These are phyloP conservation scores for Epinephelus malabaricus DNA, from an alignment of 2,797 vertebrate species.

Conservation along the genomic window DNA sequence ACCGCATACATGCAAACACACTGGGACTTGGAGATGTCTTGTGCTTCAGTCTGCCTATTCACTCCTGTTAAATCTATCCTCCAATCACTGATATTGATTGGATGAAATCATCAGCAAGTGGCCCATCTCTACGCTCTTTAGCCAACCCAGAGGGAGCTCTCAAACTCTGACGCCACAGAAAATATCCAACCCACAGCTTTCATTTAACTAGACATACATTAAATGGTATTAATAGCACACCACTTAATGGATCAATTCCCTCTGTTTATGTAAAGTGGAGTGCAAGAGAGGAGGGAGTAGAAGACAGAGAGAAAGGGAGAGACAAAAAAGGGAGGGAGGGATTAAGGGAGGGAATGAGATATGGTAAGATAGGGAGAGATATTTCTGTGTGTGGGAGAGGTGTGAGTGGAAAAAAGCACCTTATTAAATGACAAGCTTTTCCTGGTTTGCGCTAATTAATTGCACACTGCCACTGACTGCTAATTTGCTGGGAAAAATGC, in stretches of 20 bases:
- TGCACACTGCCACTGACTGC: constrained; percentile 91
- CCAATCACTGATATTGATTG: constrained; percentile 85
- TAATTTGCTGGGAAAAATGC: constrained; percentile 91
- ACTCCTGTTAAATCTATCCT: constrained; percentile 58
- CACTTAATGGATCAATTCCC: constrained; percentile 95
- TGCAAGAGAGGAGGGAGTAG: constrained; percentile 73
- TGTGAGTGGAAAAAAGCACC: constrained; percentile 87
- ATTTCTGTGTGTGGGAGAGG: constrained; percentile 73
- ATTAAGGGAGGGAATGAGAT: constrained; percentile 60
- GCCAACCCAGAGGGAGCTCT: constrained; percentile 82
- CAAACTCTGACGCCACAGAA: constrained; percentile 78
- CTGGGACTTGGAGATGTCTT: constrained; percentile 13
- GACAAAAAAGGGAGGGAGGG: constrained; percentile 41
- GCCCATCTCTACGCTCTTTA: constrained; percentile 83
- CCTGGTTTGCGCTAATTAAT: constrained; percentile 95
- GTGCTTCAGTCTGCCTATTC: constrained; percentile 18
- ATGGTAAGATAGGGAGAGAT: constrained; percentile 67
- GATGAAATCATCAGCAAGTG: constrained; percentile 78
- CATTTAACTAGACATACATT: constrained; percentile 93
- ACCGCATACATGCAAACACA: neutral
- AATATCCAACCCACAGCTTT: constrained; percentile 87
- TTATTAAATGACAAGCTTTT: constrained; percentile 99
- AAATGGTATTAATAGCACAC: constrained; percentile 92
- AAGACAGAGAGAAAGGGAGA: constrained; percentile 34
- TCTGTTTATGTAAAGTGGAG: constrained; percentile 92